These are phyloP conservation scores for Antitype chi DNA, from an alignment of 2,888 invertebrate species.

Conservation along the genomic window DNA sequence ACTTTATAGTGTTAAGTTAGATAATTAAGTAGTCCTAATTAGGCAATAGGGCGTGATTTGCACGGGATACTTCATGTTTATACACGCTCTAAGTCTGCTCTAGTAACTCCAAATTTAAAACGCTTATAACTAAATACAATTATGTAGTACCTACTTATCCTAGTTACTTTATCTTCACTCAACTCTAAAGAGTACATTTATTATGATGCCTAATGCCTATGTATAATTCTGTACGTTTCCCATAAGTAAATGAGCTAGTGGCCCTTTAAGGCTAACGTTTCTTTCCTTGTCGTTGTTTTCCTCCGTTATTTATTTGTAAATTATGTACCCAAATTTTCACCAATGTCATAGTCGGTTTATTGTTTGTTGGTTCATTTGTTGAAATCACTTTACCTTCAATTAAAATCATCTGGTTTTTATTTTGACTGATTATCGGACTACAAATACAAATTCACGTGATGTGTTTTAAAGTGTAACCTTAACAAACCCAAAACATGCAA, in stretches of 20 bases:
- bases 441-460: background rate
- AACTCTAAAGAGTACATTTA: slow-evolving; percentile 27
- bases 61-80: slow-evolving; percentile 26
- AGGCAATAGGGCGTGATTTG: slow-evolving; percentile 24
- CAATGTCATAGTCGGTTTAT: background rate
- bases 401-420: background rate
- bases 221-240: slow-evolving; percentile 38
- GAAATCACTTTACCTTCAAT: background rate
- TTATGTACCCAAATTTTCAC: background rate
- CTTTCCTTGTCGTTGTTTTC: slow-evolving; percentile 12
- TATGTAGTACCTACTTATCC: slow-evolving; percentile 34
- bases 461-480: background rate
- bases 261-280: slow-evolving; percentile 56
- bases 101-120: slow-evolving; percentile 57
- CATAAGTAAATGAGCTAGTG: slow-evolving; percentile 67
- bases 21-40: slow-evolving; percentile 48
- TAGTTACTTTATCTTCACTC: slow-evolving; percentile 44
- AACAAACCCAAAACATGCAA: background rate
- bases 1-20: slow-evolving; percentile 51
- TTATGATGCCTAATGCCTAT: slow-evolving; percentile 37
- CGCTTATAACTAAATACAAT: slow-evolving; percentile 52
- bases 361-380: too few relatives aligned
- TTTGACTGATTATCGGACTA: slow-evolving; percentile 12
- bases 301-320: background rate
- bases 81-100: slow-evolving; percentile 36